Evolutionary conservation across 2,888 invertebrate species (phyloP), one percentile per base, ranked within the genome.

Genomic region (Hemistola chrysoprasaria): DNA sequence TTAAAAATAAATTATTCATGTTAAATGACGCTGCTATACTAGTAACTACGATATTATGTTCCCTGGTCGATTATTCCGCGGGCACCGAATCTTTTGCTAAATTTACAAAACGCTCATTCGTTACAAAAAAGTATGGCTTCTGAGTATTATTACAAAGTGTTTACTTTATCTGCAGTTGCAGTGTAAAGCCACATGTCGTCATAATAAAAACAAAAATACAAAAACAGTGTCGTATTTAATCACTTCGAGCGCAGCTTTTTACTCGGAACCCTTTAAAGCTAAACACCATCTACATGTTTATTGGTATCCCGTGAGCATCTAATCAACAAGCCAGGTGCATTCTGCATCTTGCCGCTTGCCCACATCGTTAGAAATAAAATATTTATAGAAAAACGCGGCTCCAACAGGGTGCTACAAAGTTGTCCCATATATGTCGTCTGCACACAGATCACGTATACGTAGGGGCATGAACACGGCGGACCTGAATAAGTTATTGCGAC

Each of bases 401-500:
- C 54, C 45, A 61, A 63, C 40, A 47, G 55, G 61, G 56, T 52
- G 45, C 51, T 53, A 47, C 48, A 62, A 65, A 67, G 56, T 68
- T 63, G 65, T 60, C 65, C 59, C 63, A 64, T 67, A 65, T 65
- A 63, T 50, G 56, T 58, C 50, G 62, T 72, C 65, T 53, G 66
- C 54, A 71, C 55, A 60, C 71, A 56, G 56, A 61, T 62, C 77
- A 76, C 54, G 54, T 50, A 45, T 47, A 38, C 39, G 44, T 50
- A 52, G 50, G 45, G 60, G 62, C 57, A 63, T 59, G 67, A 67
- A 68, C 65, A 50, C 51, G 62, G 49, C 53, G 55, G 62, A 53
- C 63, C 65, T 77, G 76, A 77, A 77, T 78, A 76, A 74, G 65
- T 74, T 71, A 78, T 72, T 56, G 53, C 50, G 60, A 53, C 61